These are phyloP conservation scores for Athalia circularis DNA, from an alignment of 2,888 invertebrate species.

Conservation along the genomic window DNA sequence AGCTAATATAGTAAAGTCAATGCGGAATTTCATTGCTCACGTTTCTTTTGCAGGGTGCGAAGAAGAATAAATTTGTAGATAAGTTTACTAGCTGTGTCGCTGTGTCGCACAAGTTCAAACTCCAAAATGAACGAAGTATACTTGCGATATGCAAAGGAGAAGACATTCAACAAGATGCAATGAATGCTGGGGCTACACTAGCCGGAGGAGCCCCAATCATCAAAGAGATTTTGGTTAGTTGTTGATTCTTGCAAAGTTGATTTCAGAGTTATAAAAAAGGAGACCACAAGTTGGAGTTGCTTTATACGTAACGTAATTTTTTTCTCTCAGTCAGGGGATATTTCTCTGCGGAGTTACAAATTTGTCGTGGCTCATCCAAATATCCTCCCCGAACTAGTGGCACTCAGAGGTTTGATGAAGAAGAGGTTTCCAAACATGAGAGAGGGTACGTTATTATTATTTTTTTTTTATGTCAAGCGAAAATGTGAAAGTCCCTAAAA, in stretches of 20 bases:
- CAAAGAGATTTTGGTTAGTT: conserved; percentile 82
- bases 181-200: conserved; percentile 83
- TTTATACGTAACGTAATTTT: background rate
- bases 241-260: background rate
- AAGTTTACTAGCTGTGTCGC: conserved; percentile 81
- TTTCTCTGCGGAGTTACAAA: conserved; percentile 83
- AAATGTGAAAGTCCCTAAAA: too few relatives aligned
- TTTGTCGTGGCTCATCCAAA: conserved; percentile 86
- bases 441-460: conserved; percentile 60
- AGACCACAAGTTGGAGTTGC: too few relatives aligned
- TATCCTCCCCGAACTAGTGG: conserved; percentile 85
- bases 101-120: conserved; percentile 83
- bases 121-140: conserved; percentile 81
- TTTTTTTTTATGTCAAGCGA: too few relatives aligned
- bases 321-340: conserved; percentile 78
- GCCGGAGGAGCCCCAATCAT: conserved; percentile 86
- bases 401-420: conserved; percentile 86
- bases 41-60: conserved; percentile 54
- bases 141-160: conserved; percentile 85
- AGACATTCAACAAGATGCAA: conserved; percentile 78
- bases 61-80: conserved; percentile 81
- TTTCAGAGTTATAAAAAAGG: background rate
- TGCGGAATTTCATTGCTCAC: conserved; percentile 24
- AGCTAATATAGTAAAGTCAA: too few relatives aligned
- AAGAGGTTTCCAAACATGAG: conserved; percentile 82